A percentile compares a stretch with the other conserved stretches of the same genome.
Conservation (phyloP, 2,888 invertebrate species). For the Unio pictorum region DNA sequence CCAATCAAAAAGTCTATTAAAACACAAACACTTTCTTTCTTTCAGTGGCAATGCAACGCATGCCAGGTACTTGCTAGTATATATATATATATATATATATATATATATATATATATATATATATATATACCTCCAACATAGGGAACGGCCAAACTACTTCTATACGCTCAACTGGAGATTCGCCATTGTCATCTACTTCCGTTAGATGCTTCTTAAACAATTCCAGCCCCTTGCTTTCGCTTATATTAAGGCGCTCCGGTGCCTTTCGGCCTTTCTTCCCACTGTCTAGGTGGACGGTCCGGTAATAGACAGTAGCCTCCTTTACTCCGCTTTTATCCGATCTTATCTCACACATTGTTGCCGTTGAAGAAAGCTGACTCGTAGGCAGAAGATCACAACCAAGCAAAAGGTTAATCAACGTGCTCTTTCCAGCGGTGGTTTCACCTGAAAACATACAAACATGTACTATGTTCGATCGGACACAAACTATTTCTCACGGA, state of each 20-base stretch:
- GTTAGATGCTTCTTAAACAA: conserved; percentile 21
- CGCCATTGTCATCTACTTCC: conserved; percentile 37
- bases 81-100: too few relatives aligned
- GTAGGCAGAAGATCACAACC: conserved; percentile 35
- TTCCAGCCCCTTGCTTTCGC: conserved; percentile 14
- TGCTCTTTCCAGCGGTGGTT: conserved; percentile 43
- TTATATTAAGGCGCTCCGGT: conserved; percentile 30
- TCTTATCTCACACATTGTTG: conserved; percentile 37
- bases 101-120: too few relatives aligned
- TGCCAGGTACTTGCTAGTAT: too few relatives aligned
- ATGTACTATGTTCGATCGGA: too few relatives aligned
- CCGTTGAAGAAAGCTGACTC: conserved; percentile 36
- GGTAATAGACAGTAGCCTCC: conserved; percentile 25
- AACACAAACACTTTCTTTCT: too few relatives aligned
- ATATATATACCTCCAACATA: conserved; percentile 39
- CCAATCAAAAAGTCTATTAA: too few relatives aligned
- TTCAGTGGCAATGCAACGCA: too few relatives aligned
- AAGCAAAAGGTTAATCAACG: conserved; percentile 39
- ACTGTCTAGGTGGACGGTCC: conserved; percentile 16
- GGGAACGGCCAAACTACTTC: conserved; percentile 56
- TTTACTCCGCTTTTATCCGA: conserved; percentile 17
- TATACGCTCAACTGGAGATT: conserved; percentile 50
- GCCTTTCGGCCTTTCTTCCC: conserved; percentile 13
- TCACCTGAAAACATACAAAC: conserved; percentile 24
- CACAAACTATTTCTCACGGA: too few relatives aligned